Base-by-base conservation (phyloP, 2,113 vertebrate species). In the Lichenostomus cassidix region DNA sequence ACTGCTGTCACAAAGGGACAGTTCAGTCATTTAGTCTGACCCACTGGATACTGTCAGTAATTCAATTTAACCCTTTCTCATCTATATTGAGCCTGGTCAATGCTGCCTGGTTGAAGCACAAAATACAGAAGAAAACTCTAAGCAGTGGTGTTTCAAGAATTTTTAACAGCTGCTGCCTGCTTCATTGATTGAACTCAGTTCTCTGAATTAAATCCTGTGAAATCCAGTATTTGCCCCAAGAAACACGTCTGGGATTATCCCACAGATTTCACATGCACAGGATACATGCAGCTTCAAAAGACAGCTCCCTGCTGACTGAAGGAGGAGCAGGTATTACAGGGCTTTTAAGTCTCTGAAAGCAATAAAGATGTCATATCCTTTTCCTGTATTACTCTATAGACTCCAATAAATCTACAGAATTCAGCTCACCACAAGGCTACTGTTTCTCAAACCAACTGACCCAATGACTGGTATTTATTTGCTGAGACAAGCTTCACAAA, bases 381-480 rank as follows among this genome's bases (percentile, higher is more conserved):
- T 69, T 86, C 85, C 56, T 47, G 46, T 78, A 83, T 90, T 94
- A 80, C 73, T 64, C 88, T 85, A 25, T 25, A 94, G 78, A 52
- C 63, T 71, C 88, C 79, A 94, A 83, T 91, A 90, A 92, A 90
- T 83, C 76, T 84, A 85, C 10, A 87, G 50, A 92, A 92, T 52
- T 82, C 74, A 82, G 24, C n/a, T 97, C 84, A 92, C 91, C 93
- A 92, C 85, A 96, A 92, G 31, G 79, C 96, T 96, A 95, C 94
- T 83, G 89, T 81, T 97, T 79, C 92, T 79, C 90, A 94, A 69
- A 44, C 49, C 0, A 0, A 81, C 31, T 88, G 92, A 92, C 85
- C 80, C 73, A 90, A 8, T 16, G 56, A 84, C 76, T 95, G 83
- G 70, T 81, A 96, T 87, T 95, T 91, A 96, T 94, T 96, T 96